Evolutionary conservation across 2,888 invertebrate species (phyloP).

Genomic region (Leptopilina syphax): DNA sequence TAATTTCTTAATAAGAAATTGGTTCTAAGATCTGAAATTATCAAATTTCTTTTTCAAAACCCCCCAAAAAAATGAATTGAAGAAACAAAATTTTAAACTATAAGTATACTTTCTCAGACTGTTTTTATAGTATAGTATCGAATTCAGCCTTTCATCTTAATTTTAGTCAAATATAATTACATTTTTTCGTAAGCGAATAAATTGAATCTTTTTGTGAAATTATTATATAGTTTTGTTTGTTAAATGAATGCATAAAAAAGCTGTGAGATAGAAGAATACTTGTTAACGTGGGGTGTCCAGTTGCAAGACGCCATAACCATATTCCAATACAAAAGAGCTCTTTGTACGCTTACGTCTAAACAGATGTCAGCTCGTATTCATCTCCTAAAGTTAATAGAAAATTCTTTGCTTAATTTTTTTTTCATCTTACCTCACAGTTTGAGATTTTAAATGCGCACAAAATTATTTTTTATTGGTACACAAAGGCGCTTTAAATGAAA

Average conservation of each 20-base stretch:
- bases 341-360: constrained; percentile 38
- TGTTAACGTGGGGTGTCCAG: constrained; percentile 26
- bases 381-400: constrained; percentile 31
- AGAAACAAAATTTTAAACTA: too few species aligned
- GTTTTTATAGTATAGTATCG: too few species aligned
- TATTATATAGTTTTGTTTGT: not conserved
- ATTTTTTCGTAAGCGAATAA: too few species aligned
- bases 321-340: constrained; percentile 26
- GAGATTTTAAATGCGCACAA: not conserved
- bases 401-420: constrained; percentile 9
- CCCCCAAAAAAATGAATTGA: too few species aligned
- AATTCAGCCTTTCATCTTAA: too few species aligned
- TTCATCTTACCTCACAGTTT: not conserved
- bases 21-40: too few species aligned
- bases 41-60: too few species aligned
- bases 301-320: constrained; percentile 34
- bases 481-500: not conserved
- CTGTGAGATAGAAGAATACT: constrained; percentile 19
- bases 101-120: too few species aligned
- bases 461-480: not conserved
- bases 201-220: not conserved
- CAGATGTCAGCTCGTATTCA: constrained; percentile 39
- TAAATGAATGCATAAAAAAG: not conserved
- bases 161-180: too few species aligned
- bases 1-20: too few species aligned